phyloP scores from a whole-genome alignment of 2,113 vertebrate genomes.

The Saiga tatarica region DNA sequence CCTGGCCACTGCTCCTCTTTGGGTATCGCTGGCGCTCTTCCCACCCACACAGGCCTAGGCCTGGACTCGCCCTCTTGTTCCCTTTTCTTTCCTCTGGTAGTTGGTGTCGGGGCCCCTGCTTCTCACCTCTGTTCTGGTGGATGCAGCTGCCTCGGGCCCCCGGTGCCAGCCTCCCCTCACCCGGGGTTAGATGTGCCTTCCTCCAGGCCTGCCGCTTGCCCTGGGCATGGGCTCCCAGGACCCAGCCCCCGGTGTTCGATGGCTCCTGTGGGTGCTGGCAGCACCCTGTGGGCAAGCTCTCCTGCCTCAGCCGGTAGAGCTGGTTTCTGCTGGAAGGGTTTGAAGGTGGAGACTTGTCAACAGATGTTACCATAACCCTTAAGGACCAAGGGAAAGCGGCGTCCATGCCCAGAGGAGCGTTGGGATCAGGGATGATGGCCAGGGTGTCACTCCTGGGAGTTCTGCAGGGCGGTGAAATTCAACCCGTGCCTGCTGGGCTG shows the following conservation, averaged over 20 bases:
- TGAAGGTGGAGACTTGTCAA: background rate
- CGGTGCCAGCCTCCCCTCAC: rapidly evolving
- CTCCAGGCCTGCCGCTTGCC: background rate
- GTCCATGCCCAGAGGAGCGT: background rate
- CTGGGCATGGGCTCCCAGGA: background rate
- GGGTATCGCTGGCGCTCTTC: too few relatives aligned
- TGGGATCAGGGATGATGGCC: background rate
- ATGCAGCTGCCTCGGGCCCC: background rate
- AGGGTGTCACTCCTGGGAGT: background rate
- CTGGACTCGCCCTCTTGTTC: background rate
- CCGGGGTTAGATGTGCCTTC: background rate
- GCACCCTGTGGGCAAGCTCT: background rate
- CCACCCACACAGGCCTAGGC: too few relatives aligned
- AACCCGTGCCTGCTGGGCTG: background rate
- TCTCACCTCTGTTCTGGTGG: too few relatives aligned
- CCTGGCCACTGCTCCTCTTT: background rate
- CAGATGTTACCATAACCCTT: background rate
- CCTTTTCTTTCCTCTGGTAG: background rate
- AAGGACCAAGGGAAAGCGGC: background rate
- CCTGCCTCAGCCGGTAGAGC: background rate
- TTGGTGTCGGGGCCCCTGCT: background rate
- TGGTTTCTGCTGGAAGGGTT: background rate
- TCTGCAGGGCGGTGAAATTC: conserved; percentile 27
- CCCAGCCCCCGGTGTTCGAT: background rate
- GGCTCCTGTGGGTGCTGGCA: background rate